These are phyloP conservation scores for Gouania willdenowi DNA, from an alignment of 2,797 vertebrate genomes.

Conservation along the genomic window DNA sequence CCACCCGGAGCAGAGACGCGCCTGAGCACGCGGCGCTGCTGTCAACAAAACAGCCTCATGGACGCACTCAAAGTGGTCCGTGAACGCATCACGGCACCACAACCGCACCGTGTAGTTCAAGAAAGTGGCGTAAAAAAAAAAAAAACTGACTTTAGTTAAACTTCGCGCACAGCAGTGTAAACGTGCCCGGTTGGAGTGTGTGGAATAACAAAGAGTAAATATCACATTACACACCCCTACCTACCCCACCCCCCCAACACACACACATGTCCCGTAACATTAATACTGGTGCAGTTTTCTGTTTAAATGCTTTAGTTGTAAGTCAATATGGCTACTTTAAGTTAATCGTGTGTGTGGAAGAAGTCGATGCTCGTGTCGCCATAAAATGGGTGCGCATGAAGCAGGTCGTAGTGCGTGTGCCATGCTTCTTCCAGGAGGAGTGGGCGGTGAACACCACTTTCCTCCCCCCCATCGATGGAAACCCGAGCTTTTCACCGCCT, in stretches of 20 bases:
- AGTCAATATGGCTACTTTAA: not conserved
- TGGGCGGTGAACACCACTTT: slow-evolving; percentile 72
- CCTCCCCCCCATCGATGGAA: slow-evolving; percentile 56
- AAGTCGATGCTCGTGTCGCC: slow-evolving; percentile 41
- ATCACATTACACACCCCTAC: slow-evolving; percentile 53
- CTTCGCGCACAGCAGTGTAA: slow-evolving; percentile 58
- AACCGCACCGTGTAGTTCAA: fast-evolving
- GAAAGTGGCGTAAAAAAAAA: not conserved
- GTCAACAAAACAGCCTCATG: slow-evolving; percentile 61
- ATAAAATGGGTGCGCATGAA: slow-evolving; percentile 76
- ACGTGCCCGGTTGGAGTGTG: slow-evolving; percentile 45
- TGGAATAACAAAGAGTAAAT: slow-evolving; percentile 69
- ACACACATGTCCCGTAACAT: too few relatives aligned
- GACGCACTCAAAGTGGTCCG: slow-evolving; percentile 7
- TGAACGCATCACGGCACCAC: not conserved
- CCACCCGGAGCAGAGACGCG: slow-evolving; percentile 60
- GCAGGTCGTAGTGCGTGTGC: slow-evolving; percentile 71
- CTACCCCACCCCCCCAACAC: not conserved
- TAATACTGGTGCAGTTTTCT: not conserved
- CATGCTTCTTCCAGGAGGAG: slow-evolving; percentile 72
- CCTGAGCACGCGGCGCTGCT: slow-evolving; percentile 58
- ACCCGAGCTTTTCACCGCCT: not conserved
- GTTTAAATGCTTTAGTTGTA: not conserved
- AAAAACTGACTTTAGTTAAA: slow-evolving; percentile 21
- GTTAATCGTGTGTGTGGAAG: not conserved